These are phyloP conservation scores for Mongoloraphidia duomilia DNA, from an alignment of 2,888 invertebrate species.

Conservation along the genomic window DNA sequence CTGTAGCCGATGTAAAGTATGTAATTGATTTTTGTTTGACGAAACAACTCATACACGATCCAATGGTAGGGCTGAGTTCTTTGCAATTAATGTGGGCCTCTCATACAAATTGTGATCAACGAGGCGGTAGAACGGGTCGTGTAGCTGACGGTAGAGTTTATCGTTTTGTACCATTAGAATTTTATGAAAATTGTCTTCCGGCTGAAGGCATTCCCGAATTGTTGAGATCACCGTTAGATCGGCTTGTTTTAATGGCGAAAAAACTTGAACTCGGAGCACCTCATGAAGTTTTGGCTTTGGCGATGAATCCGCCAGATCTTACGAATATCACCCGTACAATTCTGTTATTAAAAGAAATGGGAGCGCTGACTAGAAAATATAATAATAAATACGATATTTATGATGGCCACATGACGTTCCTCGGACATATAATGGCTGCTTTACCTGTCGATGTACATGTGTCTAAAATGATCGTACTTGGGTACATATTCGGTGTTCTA, in stretches of 20 bases:
- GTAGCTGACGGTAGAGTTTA: slow-evolving; percentile 77
- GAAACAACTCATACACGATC: slow-evolving; percentile 64
- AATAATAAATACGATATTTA: slow-evolving; percentile 35
- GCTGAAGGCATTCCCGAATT: slow-evolving; percentile 60
- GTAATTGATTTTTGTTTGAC: slow-evolving; percentile 91
- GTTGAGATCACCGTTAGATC: slow-evolving; percentile 64
- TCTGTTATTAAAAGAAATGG: slow-evolving; percentile 74
- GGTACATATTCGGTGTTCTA: slow-evolving; percentile 71
- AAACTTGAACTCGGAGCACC: slow-evolving; percentile 66
- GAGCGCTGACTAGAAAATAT: slow-evolving; percentile 53
- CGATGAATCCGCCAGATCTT: slow-evolving; percentile 77
- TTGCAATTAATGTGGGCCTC: slow-evolving; percentile 79
- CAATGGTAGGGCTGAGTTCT: slow-evolving; percentile 60
- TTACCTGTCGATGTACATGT: slow-evolving; percentile 73
- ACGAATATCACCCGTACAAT: slow-evolving; percentile 69
- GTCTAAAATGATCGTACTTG: slow-evolving; percentile 72
- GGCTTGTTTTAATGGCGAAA: slow-evolving; percentile 67
- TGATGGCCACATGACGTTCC: slow-evolving; percentile 78
- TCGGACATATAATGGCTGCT: slow-evolving; percentile 69
- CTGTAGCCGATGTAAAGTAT: slow-evolving; percentile 76
- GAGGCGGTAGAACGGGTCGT: slow-evolving; percentile 83
- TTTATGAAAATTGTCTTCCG: slow-evolving; percentile 42
- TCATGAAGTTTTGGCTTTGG: slow-evolving; percentile 60
- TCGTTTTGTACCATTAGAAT: slow-evolving; percentile 51
- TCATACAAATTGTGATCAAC: slow-evolving; percentile 75